These are phyloP conservation scores for Tetheella fluctuosa DNA, from an alignment of 2,888 invertebrate species.

Conservation along the genomic window DNA sequence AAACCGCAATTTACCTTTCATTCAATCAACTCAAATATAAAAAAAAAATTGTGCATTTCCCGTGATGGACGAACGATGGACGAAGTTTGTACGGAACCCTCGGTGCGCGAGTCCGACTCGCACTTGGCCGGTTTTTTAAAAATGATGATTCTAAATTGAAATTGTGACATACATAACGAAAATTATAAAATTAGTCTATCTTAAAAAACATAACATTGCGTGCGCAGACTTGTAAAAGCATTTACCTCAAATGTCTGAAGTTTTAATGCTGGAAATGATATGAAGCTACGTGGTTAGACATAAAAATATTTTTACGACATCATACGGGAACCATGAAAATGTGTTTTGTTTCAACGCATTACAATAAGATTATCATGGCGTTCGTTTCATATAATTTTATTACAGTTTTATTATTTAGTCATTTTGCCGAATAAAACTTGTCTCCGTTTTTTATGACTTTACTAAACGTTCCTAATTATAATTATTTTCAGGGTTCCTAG, in stretches of 20 bases:
- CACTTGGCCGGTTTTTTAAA: too few species aligned
- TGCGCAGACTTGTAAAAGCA: slow-evolving; percentile 7
- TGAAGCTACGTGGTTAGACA: slow-evolving; percentile 14
- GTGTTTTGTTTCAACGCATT: background rate
- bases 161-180: too few species aligned
- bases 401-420: background rate
- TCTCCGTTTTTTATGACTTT: background rate
- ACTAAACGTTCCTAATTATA: background rate
- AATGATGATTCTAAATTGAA: too few species aligned
- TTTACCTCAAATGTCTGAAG: slow-evolving; percentile 19
- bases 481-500: too few species aligned
- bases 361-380: background rate
- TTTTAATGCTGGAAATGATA: slow-evolving; percentile 17
- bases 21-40: too few species aligned
- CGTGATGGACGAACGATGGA: too few species aligned
- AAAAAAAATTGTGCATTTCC: too few species aligned
- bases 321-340: slow-evolving; percentile 4
- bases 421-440: background rate
- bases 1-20: too few species aligned
- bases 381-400: background rate
- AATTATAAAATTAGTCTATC: too few species aligned
- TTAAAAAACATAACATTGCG: background rate
- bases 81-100: too few species aligned
- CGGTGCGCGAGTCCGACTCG: too few species aligned
- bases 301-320: slow-evolving; percentile 18